phyloP scores from a whole-genome alignment of 2,888 invertebrate species.

The Malthinus seriepunctatus region DNA sequence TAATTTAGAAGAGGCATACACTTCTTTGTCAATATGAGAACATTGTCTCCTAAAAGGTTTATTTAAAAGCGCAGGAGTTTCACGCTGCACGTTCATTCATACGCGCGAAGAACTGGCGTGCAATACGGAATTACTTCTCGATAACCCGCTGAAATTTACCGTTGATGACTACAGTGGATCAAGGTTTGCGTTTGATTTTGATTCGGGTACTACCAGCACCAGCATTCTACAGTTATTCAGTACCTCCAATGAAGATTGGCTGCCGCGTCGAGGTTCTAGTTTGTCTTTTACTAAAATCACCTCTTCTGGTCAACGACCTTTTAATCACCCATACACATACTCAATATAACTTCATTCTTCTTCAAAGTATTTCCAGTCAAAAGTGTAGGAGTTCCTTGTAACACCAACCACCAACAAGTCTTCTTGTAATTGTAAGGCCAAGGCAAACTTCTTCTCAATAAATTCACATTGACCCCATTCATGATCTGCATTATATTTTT shows the following conservation, averaged over 20 bases:
- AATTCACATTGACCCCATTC: slow-evolving; percentile 7
- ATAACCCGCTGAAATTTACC: slow-evolving; percentile 49
- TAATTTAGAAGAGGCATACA: slow-evolving; percentile 15
- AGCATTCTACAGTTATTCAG: slow-evolving; percentile 47
- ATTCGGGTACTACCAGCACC: slow-evolving; percentile 41
- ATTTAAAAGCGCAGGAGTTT: slow-evolving; percentile 34
- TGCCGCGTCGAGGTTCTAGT: slow-evolving; percentile 39
- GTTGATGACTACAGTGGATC: slow-evolving; percentile 44
- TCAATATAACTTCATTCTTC: slow-evolving; percentile 15
- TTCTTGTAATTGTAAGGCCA: slow-evolving; percentile 14
- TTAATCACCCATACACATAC: slow-evolving; percentile 10
- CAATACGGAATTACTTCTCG: slow-evolving; percentile 50
- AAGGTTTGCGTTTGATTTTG: slow-evolving; percentile 40
- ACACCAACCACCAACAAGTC: slow-evolving; percentile 6
- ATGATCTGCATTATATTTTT: slow-evolving; percentile 5
- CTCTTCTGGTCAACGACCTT: slow-evolving; percentile 47
- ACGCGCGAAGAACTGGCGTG: slow-evolving; percentile 48
- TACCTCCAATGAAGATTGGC: slow-evolving; percentile 40
- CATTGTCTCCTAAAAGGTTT: slow-evolving; percentile 36
- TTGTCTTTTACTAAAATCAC: slow-evolving; percentile 42
- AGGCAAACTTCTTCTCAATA: slow-evolving; percentile 13
- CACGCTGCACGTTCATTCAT: slow-evolving; percentile 48
- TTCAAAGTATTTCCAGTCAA: slow-evolving; percentile 6
- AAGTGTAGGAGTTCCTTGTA: slow-evolving; percentile 17
- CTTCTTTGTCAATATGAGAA: slow-evolving; percentile 47